Conservation (phyloP, 2,888 invertebrate genomes). For the Tachina fera region DNA sequence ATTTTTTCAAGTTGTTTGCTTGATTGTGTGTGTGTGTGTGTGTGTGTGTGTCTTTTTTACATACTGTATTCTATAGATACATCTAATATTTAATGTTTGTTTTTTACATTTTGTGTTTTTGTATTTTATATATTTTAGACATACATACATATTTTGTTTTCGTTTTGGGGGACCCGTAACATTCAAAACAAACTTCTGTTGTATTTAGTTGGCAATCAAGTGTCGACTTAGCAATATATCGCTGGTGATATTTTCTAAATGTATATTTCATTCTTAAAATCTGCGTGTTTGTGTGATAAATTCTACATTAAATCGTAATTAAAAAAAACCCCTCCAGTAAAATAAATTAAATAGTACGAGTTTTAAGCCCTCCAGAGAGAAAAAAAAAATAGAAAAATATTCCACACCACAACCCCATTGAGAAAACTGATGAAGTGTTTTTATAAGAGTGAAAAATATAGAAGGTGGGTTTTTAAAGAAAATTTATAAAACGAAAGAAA, state of each 20-base stretch:
- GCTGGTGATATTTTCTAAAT: slow-evolving; percentile 55
- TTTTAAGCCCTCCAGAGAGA: slow-evolving; percentile 7
- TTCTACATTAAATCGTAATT: slow-evolving; percentile 27
- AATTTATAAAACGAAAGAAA: not conserved
- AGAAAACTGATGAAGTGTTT: slow-evolving; percentile 16
- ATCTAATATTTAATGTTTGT: slow-evolving; percentile 48
- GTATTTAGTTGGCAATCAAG: slow-evolving; percentile 74
- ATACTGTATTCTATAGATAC: slow-evolving; percentile 34
- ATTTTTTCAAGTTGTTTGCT: slow-evolving; percentile 38
- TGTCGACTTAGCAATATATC: slow-evolving; percentile 80
- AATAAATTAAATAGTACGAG: slow-evolving; percentile 1
- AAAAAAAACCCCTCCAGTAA: not conserved
- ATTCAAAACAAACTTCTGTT: slow-evolving; percentile 51
- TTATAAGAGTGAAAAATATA: slow-evolving; percentile 25
- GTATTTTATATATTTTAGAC: slow-evolving; percentile 4
- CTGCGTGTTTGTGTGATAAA: slow-evolving; percentile 56
- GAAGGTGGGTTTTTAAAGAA: slow-evolving; percentile 37
- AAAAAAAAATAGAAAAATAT: not conserved
- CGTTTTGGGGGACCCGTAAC: slow-evolving; percentile 63
- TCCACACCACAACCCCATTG: not conserved
- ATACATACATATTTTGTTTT: not conserved
- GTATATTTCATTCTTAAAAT: slow-evolving; percentile 22
- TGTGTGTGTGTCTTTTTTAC: not conserved
- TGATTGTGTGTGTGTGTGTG: not conserved
- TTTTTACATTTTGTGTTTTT: slow-evolving; percentile 34